Conservation (phyloP, 2,113 vertebrate species). For the Misgurnus mizolepis region DNA sequence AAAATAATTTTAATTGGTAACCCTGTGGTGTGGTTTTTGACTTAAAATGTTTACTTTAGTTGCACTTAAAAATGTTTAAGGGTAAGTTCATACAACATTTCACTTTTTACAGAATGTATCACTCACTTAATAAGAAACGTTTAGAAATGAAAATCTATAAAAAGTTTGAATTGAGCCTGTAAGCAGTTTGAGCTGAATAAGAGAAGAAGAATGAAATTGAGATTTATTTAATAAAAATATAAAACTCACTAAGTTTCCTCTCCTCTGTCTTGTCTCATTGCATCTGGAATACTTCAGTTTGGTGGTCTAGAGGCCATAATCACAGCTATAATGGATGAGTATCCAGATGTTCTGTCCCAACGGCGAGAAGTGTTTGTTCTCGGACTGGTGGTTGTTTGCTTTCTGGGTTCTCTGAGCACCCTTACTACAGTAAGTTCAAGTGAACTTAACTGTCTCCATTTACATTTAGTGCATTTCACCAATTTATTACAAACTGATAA, state of each 20-base stretch:
- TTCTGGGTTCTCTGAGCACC: conserved; percentile 88
- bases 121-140: no score
- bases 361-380: conserved; percentile 86
- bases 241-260: background rate
- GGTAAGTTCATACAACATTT: no score
- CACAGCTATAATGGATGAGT: conserved; percentile 88
- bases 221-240: background rate
- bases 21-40: no score
- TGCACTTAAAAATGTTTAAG: no score
- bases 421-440: conserved; percentile 82
- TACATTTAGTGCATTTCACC: background rate
- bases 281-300: conserved; percentile 72
- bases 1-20: no score
- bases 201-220: background rate
- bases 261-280: conserved; percentile 28
- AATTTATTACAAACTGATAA: background rate
- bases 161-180: no score
- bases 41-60: no score
- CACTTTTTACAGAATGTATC: no score
- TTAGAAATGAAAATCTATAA: no score
- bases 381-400: conserved; percentile 80
- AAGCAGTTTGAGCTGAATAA: background rate
- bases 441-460: background rate
- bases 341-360: conserved; percentile 79
- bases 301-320: conserved; percentile 90